Evolutionary conservation across 1,140 invertebrate species (phyloP).

Genomic region (Latrodectus geometricus): DNA sequence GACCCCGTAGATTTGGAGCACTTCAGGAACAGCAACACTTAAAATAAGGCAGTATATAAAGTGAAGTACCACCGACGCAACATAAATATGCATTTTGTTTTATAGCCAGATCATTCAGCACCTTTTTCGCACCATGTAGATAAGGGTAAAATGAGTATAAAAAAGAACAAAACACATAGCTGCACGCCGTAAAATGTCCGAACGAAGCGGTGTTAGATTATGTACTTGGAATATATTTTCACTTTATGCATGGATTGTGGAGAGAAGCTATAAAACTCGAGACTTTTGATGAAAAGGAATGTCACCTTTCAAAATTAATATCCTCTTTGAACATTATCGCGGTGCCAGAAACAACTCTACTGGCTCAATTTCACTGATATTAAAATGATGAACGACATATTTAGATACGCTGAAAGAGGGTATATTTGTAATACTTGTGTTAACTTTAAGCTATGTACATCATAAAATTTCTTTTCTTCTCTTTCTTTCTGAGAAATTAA

Average conservation of each 20-base stretch:
- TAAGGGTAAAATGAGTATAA: neutral
- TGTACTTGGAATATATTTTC: constrained; percentile 24
- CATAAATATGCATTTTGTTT: constrained; percentile 35
- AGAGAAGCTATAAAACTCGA: constrained; percentile 31
- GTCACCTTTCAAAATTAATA: constrained; percentile 43
- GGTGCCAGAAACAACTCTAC: neutral
- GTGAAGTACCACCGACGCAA: neutral
- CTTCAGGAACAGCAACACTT: no score
- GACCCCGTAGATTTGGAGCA: no score
- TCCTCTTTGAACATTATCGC: constrained; percentile 11
- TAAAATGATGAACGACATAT: constrained; percentile 26
- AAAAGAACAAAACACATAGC: neutral
- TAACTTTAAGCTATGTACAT: no score
- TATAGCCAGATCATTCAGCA: constrained; percentile 14
- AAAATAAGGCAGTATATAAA: no score
- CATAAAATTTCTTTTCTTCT: no score
- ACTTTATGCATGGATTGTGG: constrained; percentile 13
- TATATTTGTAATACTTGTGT: no score
- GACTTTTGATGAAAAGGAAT: constrained; percentile 49
- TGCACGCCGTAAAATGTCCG: constrained; percentile 12
- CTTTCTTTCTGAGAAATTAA: no score
- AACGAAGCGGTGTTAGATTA: constrained; percentile 20
- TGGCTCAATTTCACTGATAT: constrained; percentile 27
- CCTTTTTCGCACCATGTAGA: neutral
- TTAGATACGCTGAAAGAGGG: no score